Base-by-base conservation (phyloP, 2,888 invertebrate genomes). In the Eurytoma adleriae region DNA sequence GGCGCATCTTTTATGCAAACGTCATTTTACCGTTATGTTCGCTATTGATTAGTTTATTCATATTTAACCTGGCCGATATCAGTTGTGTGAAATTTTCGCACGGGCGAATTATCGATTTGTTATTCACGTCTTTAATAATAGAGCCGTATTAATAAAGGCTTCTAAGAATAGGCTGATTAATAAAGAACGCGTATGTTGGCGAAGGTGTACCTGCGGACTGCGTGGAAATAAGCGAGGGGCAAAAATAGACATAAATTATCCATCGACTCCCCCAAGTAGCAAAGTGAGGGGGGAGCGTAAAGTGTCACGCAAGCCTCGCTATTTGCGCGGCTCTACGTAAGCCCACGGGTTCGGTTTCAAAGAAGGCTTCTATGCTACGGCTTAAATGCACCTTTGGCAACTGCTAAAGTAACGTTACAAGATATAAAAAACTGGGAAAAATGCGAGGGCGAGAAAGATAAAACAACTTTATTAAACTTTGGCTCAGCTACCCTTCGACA, bases 271-370 rank as follows among this genome's bases (percentile, higher is more conserved):
- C 54, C 16, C 54, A 14, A 54, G 13, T 14, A n/a, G n/a, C 54
- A n/a, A n/a, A 14, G 30, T 24, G 1, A 48, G 27, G 52, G 14
- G n/a, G 20, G 27, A 20, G 50, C 16, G 30, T 56, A 57, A 56
- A 57, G 30, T n/a, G 69, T 57, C 69, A 30, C 56, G 24, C 40
- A 18, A 16, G 68, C 27, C 50, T 2, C 13, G 56, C 13, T 24
- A 56, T 24, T 13, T n/a, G 14, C 3, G 10, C 16, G 10, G 52
- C 1, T 5, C 54, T 5, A 27, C 18, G n/a, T 71, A 71, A 71
- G 71, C 71, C 62, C 13, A 3, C 14, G 72, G 64, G 64, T 73
- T 54, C 18, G 20, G 64, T 64, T 73, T 61, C 64, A 64, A 73
- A 73, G 64, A 73, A 73, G 20, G 30, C 61, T 59, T 16, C 68